Evolutionary conservation across 2,888 invertebrate species (phyloP), one percentile per base, ranked within the genome.

Genomic region (Tiliacea aurago): DNA sequence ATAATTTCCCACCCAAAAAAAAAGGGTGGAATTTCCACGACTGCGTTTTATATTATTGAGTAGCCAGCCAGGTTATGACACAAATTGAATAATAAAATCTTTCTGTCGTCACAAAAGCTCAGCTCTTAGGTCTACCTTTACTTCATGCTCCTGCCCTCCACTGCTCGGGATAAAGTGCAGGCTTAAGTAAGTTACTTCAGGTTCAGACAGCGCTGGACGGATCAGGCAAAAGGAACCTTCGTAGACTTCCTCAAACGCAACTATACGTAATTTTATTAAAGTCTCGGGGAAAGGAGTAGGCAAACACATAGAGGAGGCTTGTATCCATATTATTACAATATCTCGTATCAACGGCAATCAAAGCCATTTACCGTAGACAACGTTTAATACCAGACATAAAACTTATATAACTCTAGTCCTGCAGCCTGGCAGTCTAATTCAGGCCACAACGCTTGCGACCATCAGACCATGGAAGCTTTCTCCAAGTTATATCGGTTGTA

Each of bases 101-200:
- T 9, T 28, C 7, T n/a, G 37, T 11, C 37, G 58, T 41, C 23
- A 47, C 33, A 23, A 41, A 64, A 63, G 73, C 41, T 59, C n/a
- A 20, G 55, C 45, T 43, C 37, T 53, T n/a, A 45, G 13, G 23
- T 23, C 4, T 20, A 13, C 28, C n/a, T 23, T n/a, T 10, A 11
- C 28, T 58, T 49, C 41, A 56, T 59, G 70, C 28, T 51, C 15
- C 13, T 15, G 15, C 13, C 15, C n/a, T 33, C 0, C 13, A 4
- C 33, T 20, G 45, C 51, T 58, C 23, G 69, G 43, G 45, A 28
- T 47, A 69, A 63, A 79, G 81, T 62, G 75, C 70, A 63, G 51
- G 37, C 1, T 9, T 55, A 64, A 76, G 58, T 66, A 2, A 70
- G 41, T 76, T 70, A 55, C 3, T 28, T 3, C 18, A 13, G 28